Conservation (phyloP, 2,888 invertebrate genomes). For the Plagodis dolabraria region DNA sequence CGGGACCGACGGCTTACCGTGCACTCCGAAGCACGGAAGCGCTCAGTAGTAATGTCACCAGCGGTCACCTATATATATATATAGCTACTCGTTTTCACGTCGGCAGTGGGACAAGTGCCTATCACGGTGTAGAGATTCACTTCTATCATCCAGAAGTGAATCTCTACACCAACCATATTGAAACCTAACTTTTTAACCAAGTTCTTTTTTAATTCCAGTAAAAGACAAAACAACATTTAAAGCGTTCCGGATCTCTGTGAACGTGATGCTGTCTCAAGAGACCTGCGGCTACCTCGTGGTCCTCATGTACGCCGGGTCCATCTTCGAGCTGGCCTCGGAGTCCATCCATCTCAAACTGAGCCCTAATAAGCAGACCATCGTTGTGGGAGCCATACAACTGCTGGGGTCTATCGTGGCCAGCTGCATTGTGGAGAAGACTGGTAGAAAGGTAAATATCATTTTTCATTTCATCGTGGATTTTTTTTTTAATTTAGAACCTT, state of each 20-base stretch:
- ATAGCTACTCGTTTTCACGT: too few species aligned
- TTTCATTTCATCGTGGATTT: too few species aligned
- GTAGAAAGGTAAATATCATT: slow-evolving; percentile 64
- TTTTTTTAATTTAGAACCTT: too few species aligned
- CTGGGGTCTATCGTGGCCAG: slow-evolving; percentile 76
- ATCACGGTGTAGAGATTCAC: too few species aligned
- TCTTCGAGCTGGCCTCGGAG: slow-evolving; percentile 75
- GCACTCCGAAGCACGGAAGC: too few species aligned
- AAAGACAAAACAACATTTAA: slow-evolving; percentile 77
- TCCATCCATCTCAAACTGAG: slow-evolving; percentile 74
- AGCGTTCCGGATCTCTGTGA: slow-evolving; percentile 74
- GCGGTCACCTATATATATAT: too few species aligned
- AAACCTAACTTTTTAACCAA: background rate
- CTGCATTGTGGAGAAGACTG: slow-evolving; percentile 78
- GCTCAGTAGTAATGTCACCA: too few species aligned
- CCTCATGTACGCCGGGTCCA: slow-evolving; percentile 79
- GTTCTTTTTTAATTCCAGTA: slow-evolving; percentile 55
- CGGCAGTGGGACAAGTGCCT: too few species aligned
- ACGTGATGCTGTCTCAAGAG: slow-evolving; percentile 80
- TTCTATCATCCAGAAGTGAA: too few species aligned
- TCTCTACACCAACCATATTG: too few species aligned
- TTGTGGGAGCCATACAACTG: slow-evolving; percentile 73
- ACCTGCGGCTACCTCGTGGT: slow-evolving; percentile 80
- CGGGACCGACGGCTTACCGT: too few species aligned
- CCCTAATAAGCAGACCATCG: slow-evolving; percentile 79